Percentiles rank a stretch among this genome's conserved stretches.
phyloP scores from a whole-genome alignment of 2,797 vertebrate species.

The Galago senegalensis region DNA sequence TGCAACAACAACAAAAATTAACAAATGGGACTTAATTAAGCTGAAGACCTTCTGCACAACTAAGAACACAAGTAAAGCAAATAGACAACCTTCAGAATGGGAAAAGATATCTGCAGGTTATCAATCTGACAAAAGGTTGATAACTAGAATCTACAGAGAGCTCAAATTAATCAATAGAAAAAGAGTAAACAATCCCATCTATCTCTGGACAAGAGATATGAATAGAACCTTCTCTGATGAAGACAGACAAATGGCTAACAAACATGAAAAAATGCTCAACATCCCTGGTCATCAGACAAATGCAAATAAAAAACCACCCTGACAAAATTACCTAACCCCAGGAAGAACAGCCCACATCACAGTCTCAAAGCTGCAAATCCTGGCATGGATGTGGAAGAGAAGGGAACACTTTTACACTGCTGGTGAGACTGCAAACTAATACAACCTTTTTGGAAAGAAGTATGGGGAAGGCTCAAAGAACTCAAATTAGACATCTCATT shows the following conservation, averaged over 20 bases:
- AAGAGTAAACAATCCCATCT: neutral
- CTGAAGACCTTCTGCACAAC: neutral
- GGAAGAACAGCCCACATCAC: neutral
- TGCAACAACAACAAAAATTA: neutral
- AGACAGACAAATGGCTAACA: neutral
- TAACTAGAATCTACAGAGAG: neutral
- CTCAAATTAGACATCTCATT: too few relatives aligned
- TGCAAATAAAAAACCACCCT: neutral
- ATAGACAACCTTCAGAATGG: neutral
- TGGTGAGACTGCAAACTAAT: neutral
- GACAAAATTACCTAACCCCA: neutral
- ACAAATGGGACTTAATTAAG: neutral
- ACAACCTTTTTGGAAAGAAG: too few relatives aligned
- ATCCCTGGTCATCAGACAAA: neutral
- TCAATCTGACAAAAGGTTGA: neutral
- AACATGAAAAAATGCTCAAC: neutral
- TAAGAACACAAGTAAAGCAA: neutral
- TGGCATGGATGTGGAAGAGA: neutral
- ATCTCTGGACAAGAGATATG: neutral
- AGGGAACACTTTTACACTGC: neutral
- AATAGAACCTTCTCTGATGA: neutral
- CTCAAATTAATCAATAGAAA: neutral
- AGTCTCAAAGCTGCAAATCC: neutral
- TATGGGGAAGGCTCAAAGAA: too few relatives aligned
- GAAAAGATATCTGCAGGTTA: neutral